Evolutionary conservation across 2,113 vertebrate species (phyloP), one percentile per base, ranked within the genome.

Genomic region (Etheostoma spectabile): DNA sequence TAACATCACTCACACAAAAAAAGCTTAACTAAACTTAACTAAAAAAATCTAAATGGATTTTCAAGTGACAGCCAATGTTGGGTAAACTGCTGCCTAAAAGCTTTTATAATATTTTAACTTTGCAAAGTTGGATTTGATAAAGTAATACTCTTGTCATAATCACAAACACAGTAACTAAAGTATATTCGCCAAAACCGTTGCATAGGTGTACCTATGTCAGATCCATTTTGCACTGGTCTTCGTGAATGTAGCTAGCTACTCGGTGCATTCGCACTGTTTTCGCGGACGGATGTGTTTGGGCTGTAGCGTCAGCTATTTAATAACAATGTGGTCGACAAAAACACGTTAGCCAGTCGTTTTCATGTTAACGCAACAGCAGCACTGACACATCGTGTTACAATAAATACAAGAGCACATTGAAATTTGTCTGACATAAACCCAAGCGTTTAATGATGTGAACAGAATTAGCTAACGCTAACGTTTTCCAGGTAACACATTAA

Each of bases 401-500:
- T 3, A 42, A 42, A 42, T 42, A 35, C 8, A 60, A 53, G 3
- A n/a, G 8, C 10, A 57, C 21, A 3, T 53, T 35, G 30, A 24
- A 30, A 35, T 7, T 0, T 38, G 38, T 38, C 3, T 15, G 15
- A 62, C 5, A 42, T 6, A 27, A 33, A 52, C 13, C 16, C 0
- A 4, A n/a, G 2, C 6, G 6, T 15, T 68, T 60, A 4, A 22
- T 1, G 2, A 5, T 4, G 14, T 30, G 56, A 27, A 62, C 18
- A n/a, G 1, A 11, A 3, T 10, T 51, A 24, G 15, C 18, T 48
- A 24, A 52, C 7, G 24, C 62, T 66, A 35, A 52, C 13, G 33
- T 67, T 66, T 55, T 42, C 64, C 15, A 52, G 64, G 6, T 8
- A 77, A 79, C 65, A 73, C 27, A 11, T 60, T 30, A 33, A 3